These are phyloP conservation scores for Pomacea maculata DNA, from an alignment of 1,140 invertebrate species.

Conservation along the genomic window DNA sequence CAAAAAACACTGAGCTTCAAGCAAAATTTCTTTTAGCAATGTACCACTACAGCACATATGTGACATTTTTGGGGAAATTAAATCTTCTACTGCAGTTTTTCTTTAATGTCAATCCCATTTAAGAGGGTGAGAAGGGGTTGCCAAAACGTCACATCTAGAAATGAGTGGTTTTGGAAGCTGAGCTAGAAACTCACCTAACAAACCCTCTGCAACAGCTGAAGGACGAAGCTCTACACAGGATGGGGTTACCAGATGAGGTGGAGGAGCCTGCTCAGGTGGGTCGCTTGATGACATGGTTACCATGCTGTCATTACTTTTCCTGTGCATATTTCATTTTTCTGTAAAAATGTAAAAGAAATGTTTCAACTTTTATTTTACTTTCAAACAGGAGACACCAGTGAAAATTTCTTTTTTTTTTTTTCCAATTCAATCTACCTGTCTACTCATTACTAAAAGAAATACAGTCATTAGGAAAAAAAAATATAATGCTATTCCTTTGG, in stretches of 20 bases:
- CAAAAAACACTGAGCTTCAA: neutral
- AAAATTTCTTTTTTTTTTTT: neutral
- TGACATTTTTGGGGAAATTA: too few relatives aligned
- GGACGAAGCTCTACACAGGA: neutral
- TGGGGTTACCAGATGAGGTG: constrained; percentile 3
- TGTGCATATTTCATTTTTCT: neutral
- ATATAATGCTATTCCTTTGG: too few relatives aligned
- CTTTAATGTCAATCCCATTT: too few relatives aligned
- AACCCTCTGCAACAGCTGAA: constrained; percentile 1
- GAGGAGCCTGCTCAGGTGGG: neutral
- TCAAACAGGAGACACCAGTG: neutral
- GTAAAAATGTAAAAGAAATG: neutral
- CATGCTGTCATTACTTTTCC: neutral
- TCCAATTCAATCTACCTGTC: neutral
- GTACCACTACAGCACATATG: neutral
- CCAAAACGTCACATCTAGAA: too few relatives aligned
- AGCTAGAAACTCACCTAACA: neutral
- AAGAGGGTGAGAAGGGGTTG: too few relatives aligned
- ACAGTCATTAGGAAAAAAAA: too few relatives aligned
- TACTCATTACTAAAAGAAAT: neutral
- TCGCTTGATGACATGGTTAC: constrained; percentile 1
- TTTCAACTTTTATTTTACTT: neutral
- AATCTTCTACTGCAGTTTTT: too few relatives aligned
- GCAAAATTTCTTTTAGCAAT: neutral
- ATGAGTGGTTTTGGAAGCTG: too few relatives aligned